Evolutionary conservation across 2,888 invertebrate species (phyloP).

Genomic region (Drosophila trichaetosa): DNA sequence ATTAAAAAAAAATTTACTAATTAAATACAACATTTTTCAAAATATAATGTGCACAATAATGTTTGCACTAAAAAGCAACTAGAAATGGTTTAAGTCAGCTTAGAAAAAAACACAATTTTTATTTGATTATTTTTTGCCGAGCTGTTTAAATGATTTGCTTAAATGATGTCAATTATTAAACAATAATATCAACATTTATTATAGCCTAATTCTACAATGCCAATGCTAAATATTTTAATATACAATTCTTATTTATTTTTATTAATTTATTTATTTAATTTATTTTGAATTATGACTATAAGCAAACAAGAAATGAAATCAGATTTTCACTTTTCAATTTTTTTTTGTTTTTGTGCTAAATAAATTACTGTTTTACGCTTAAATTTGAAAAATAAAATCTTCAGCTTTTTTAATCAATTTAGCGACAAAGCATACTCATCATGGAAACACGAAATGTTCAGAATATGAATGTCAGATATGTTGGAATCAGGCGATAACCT

Average conservation of each 20-base stretch:
- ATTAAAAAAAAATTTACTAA: neutral
- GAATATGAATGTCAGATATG: neutral
- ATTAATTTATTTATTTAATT: no score
- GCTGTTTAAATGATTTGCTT: neutral
- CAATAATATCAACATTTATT: neutral
- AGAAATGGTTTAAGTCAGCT: no score
- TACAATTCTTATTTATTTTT: neutral
- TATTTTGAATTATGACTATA: neutral
- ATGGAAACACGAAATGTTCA: neutral
- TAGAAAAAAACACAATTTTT: no score
- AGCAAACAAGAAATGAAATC: neutral
- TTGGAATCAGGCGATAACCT: neutral
- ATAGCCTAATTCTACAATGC: neutral
- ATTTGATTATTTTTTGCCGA: no score
- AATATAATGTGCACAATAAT: neutral
- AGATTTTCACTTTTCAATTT: neutral
- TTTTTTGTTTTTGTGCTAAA: neutral
- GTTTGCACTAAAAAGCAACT: no score
- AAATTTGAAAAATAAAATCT: neutral
- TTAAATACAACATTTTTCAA: neutral
- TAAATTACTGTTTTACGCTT: neutral
- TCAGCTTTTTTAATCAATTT: neutral
- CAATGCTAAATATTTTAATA: neutral
- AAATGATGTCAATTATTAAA: neutral
- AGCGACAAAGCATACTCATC: no score